Conservation (phyloP, 2,113 vertebrate species). For the Spea multiplicata region DNA sequence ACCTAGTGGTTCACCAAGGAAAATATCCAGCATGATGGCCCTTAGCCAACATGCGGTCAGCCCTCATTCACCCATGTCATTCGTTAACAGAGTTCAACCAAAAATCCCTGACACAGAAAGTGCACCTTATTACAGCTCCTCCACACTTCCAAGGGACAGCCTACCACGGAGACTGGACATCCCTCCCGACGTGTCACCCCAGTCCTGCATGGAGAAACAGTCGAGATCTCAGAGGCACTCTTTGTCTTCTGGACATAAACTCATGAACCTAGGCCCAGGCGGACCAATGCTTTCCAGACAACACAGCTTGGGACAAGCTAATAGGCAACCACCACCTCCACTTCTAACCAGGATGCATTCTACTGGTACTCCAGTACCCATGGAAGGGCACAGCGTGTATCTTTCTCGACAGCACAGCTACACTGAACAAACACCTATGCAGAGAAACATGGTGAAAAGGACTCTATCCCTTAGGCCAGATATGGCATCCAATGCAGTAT, state of each 20-base stretch:
- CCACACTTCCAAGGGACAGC: constrained; percentile 75
- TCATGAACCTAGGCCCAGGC: constrained; percentile 54
- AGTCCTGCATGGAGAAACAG: constrained; percentile 68
- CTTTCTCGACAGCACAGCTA: constrained; percentile 74
- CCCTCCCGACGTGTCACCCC: constrained; percentile 72
- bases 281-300: constrained; percentile 70
- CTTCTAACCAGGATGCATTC: constrained; percentile 79
- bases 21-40: constrained; percentile 45
- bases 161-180: constrained; percentile 81
- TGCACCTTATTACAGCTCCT: constrained; percentile 73
- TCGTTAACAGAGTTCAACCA: constrained; percentile 72
- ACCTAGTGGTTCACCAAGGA: constrained; percentile 58
- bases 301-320: constrained; percentile 72
- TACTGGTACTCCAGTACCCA: constrained; percentile 63
- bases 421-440: constrained; percentile 68
- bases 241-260: constrained; percentile 64
- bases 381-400: constrained; percentile 70
- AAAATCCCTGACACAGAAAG: constrained; percentile 72
- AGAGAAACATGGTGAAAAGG: constrained; percentile 68
- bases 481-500: constrained; percentile 70
- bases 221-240: constrained; percentile 72
- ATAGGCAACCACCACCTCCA: constrained; percentile 66
- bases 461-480: constrained; percentile 74
- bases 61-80: constrained; percentile 61
- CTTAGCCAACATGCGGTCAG: constrained; percentile 51